Percentiles rank a stretch among this genome's conserved stretches.
These are phyloP conservation scores for Bursaphelenchus mucronatus DNA, from an alignment of 1,140 invertebrate genomes.

Conservation along the genomic window DNA sequence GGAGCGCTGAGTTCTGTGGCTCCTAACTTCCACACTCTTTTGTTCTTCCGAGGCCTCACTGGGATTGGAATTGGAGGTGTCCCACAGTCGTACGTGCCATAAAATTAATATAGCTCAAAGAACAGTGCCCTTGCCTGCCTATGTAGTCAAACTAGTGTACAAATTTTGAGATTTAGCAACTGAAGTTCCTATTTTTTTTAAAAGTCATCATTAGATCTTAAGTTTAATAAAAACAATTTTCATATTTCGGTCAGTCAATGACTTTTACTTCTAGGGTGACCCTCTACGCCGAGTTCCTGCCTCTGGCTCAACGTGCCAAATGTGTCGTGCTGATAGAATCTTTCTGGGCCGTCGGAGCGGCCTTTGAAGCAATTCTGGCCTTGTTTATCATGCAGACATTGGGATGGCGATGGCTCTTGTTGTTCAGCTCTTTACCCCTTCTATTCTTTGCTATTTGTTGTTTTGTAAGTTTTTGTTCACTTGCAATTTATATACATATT, in stretches of 20 bases:
- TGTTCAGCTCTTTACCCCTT: constrained; percentile 78
- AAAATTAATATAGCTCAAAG: not conserved
- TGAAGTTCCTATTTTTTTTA: constrained; percentile 20
- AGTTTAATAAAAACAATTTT: constrained; percentile 18
- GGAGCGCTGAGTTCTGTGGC: constrained; percentile 82
- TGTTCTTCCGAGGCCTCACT: constrained; percentile 81
- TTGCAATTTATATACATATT: constrained; percentile 35
- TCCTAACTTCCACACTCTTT: constrained; percentile 82
- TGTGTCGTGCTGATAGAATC: constrained; percentile 91
- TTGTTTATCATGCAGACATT: constrained; percentile 83
- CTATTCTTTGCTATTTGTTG: constrained; percentile 70
- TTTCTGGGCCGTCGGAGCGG: constrained; percentile 87
- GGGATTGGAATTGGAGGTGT: constrained; percentile 93
- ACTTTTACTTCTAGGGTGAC: constrained; percentile 72
- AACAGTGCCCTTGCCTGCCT: not conserved
- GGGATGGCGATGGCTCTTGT: constrained; percentile 84
- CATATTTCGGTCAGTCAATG: not conserved
- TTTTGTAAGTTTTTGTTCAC: constrained; percentile 61
- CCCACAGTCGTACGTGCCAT: constrained; percentile 81
- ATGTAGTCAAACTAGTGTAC: too few species aligned
- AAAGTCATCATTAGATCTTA: constrained; percentile 25
- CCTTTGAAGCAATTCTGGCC: constrained; percentile 71
- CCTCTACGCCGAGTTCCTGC: constrained; percentile 90
- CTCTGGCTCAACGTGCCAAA: constrained; percentile 82
- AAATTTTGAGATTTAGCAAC: too few species aligned